Percentiles rank a stretch among this genome's conserved stretches.
phyloP scores from a whole-genome alignment of 1,140 invertebrate genomes.

The Aphidius ervi region DNA sequence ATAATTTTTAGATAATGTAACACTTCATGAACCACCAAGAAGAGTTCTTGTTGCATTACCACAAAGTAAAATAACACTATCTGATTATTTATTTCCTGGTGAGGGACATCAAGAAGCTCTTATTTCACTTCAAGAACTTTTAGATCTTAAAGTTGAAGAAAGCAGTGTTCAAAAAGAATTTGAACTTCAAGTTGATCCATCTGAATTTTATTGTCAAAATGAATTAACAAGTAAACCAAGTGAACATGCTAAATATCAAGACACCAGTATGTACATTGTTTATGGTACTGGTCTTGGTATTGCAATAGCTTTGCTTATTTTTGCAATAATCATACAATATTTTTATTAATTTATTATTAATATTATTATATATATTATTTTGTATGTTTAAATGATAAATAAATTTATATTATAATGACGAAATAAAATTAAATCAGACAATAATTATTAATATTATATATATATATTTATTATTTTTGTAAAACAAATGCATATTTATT shows the following conservation, averaged over 20 bases:
- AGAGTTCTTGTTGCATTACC: conserved; percentile 68
- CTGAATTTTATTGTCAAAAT: conserved; percentile 60
- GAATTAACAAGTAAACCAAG: conserved; percentile 54
- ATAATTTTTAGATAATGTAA: conserved; percentile 56
- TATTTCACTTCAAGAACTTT: conserved; percentile 67
- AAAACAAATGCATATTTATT: conserved; percentile 28
- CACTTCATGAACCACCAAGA: conserved; percentile 74
- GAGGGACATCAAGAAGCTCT: conserved; percentile 72
- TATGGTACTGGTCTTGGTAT: conserved; percentile 56
- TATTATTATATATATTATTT: conserved; percentile 6
- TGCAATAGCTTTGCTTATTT: conserved; percentile 57
- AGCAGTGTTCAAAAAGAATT: conserved; percentile 63
- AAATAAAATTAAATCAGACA: background rate
- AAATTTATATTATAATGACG: background rate
- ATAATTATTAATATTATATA: conserved; percentile 20
- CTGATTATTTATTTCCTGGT: conserved; percentile 81
- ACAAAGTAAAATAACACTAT: conserved; percentile 64
- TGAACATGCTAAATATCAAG: conserved; percentile 48
- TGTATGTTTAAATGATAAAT: background rate
- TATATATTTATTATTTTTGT: conserved; percentile 29
- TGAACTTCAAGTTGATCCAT: conserved; percentile 64
- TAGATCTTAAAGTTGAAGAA: conserved; percentile 68
- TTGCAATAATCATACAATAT: conserved; percentile 58
- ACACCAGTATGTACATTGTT: conserved; percentile 54
- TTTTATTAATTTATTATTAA: conserved; percentile 26